Evolutionary conservation across 1,140 invertebrate species (phyloP), one percentile per base, ranked within the genome.

Genomic region (Drosophila bipectinata): DNA sequence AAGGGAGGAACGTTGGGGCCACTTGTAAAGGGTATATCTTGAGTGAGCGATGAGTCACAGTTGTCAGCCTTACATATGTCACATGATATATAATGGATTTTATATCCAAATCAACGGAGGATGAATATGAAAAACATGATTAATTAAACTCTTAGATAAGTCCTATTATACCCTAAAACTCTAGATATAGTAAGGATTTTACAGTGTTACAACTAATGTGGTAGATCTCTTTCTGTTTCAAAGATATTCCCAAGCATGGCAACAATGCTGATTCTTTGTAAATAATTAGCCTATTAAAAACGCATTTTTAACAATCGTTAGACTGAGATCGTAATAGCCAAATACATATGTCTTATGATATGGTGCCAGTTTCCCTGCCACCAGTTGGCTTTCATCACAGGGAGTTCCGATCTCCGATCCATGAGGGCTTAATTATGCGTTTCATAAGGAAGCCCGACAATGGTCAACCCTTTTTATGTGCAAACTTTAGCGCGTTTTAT

Each of bases 401-500:
- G 15, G 28, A 53, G 39, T 44, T 39, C 51, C 34, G 10, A 41
- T 32, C 15, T 32, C 28, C 24, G 53, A 57, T 66, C 47, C 30
- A 49, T 66, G 58, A 41, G 8, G 45, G 45, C 69, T 75, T 74
- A 75, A 75, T 75, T 75, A 75, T 67, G 55, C 55, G 47, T 49
- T 67, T 66, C 60, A 58, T 68, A 69, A 49, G 51, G 49, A 30
- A 41, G 61, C 24, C 1, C 5, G 49, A 32, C 32, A 54, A 37
- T 74, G 59, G 71, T 28, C 56, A 47, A 67, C 37, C 62, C 49
- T 75, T 75, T 55, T 76, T 68, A 76, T 60, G 81, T 72, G 77
- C 64, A 81, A 87, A 87, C 79, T 77, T 85, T 78, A 68, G 74
- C 82, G 74, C 82, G 83, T 87, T 85, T 85, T 85, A 85, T 85